Conservation (phyloP, 2,113 vertebrate species). For the Ellobius talpinus region DNA sequence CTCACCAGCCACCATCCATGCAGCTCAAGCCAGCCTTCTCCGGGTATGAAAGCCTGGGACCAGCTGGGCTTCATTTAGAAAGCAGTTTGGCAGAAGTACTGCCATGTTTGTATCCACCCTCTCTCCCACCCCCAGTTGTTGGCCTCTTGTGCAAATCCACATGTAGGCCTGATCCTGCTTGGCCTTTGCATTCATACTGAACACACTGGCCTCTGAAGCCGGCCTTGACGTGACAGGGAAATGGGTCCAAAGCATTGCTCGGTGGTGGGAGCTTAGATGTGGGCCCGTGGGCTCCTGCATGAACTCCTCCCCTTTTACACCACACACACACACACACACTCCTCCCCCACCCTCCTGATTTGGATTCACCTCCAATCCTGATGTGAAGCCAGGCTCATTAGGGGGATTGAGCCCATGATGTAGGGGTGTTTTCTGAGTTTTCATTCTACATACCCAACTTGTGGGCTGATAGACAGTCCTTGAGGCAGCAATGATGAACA, state of each 20-base stretch:
- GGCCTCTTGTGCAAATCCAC: neutral
- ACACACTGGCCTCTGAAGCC: neutral
- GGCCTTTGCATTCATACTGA: neutral
- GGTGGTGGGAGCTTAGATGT: neutral
- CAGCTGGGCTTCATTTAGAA: neutral
- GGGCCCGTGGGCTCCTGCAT: neutral
- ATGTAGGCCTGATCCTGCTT: too few relatives aligned
- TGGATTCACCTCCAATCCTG: neutral
- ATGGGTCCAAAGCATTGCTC: neutral
- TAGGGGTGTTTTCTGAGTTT: constrained; percentile 36
- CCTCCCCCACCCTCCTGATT: neutral
- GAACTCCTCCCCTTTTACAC: too few relatives aligned
- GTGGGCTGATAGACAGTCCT: constrained; percentile 74
- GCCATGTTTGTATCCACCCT: neutral
- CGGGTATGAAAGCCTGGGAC: neutral
- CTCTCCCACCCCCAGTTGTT: too few relatives aligned
- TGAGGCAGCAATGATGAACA: constrained; percentile 80
- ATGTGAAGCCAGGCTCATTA: neutral
- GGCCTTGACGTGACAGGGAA: neutral
- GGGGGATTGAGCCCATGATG: neutral
- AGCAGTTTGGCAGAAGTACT: neutral
- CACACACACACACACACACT: too few relatives aligned
- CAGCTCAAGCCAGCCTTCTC: neutral
- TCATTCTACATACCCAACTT: constrained; percentile 64
- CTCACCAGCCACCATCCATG: neutral